Evolutionary conservation across 2,797 vertebrate species (phyloP).

Genomic region (Acipenser oxyrinchus): DNA sequence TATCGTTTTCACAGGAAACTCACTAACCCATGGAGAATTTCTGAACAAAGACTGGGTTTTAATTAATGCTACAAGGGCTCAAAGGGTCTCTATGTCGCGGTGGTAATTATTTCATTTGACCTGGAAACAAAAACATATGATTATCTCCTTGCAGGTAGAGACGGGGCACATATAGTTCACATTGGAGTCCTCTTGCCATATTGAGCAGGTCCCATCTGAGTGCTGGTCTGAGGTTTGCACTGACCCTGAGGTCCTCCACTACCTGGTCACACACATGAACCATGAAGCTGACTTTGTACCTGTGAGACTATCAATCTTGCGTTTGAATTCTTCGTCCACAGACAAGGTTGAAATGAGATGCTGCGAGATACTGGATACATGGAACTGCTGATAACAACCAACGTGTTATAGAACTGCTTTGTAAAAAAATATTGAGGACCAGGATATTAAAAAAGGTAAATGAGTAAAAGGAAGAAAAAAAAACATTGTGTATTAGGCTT

Average conservation of each 20-base stretch:
- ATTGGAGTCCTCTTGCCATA: neutral
- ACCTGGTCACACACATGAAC: neutral
- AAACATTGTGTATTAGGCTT: too few species aligned
- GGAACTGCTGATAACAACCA: neutral
- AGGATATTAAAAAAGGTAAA: too few species aligned
- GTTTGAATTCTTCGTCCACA: neutral
- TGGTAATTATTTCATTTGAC: constrained; percentile 3
- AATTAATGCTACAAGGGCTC: neutral
- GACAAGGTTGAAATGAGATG: neutral
- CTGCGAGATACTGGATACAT: neutral
- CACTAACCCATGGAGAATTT: constrained; percentile 1
- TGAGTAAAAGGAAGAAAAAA: too few species aligned
- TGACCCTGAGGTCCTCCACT: neutral
- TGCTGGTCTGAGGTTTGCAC: neutral
- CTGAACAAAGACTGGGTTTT: neutral
- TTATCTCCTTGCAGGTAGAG: neutral
- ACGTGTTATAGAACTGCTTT: neutral
- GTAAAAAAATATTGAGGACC: too few species aligned
- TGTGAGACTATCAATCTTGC: constrained; percentile 1
- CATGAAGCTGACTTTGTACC: neutral
- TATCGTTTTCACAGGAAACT: constrained; percentile 7
- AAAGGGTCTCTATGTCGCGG: neutral
- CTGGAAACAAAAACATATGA: neutral
- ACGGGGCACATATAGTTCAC: neutral
- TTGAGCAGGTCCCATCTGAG: neutral